Evolutionary conservation across 2,797 vertebrate genomes (phyloP), one percentile per base, ranked within the genome.

Genomic region (Huso huso): DNA sequence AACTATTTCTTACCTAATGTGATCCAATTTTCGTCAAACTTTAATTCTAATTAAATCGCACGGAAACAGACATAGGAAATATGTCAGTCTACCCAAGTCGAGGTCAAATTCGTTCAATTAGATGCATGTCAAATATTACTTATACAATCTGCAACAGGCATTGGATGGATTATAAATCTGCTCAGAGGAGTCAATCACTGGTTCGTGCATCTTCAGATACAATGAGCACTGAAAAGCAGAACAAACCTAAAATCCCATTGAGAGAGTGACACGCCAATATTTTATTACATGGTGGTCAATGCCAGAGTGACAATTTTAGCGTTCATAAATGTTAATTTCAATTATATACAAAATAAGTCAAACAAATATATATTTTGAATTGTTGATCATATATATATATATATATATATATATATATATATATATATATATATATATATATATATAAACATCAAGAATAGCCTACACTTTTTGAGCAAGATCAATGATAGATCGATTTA

Each of bases 81-180:
- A 84, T 90, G 85, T 92, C 86, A 88, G 84, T 18, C 71, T 72
- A 74, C 71, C 72, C 52, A 63, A 75, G 67, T 72, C 12, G 66
- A 82, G 89, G 87, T 92, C 87, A 91, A 74, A 79, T 82, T 84
- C 87, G 83, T 86, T 80, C 82, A 83, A 88, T 86, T 83, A 87
- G 82, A 88, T 74, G 86, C 78, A 86, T 86, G 82, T 90, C 87
- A 89, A 82, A 92, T 86, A 88, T 90, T 82, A 90, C 86, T 89
- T 84, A 83, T 88, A 83, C 81, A 87, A 83, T 70, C 71, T 84
- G 76, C 79, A 84, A 83, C 84, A 37, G 81, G 73, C 81, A 82
- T 79, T 81, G 86, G 82, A 75, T 62, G 74, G 86, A 86, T 89
- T 87, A 86, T 77, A 74, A 65, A 72, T 81, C 77, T 84, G 83